A percentile compares a stretch with the other conserved stretches of the same genome.
Conservation (phyloP, 1,140 invertebrate species). For the Prorops nasuta region DNA sequence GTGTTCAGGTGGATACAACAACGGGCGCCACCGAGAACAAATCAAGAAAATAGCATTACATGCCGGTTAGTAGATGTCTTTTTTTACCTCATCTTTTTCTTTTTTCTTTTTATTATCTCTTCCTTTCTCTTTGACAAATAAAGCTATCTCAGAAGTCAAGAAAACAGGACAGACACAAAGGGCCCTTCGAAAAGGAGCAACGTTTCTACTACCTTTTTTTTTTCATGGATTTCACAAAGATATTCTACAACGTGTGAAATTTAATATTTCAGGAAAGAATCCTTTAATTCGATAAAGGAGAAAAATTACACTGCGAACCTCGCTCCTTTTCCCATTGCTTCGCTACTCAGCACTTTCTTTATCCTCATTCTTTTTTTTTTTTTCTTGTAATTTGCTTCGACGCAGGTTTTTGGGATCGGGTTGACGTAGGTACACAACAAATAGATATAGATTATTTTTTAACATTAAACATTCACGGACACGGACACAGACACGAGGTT, state of each 20-base stretch:
- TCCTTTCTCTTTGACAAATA: constrained; percentile 8
- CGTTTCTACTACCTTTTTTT: no score
- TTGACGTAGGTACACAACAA: constrained; percentile 25
- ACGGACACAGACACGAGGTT: constrained; percentile 2
- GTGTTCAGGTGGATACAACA: constrained; percentile 55
- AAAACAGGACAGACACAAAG: constrained; percentile 24
- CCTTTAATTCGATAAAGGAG: no score
- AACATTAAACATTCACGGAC: constrained; percentile 12
- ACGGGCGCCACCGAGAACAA: constrained; percentile 56
- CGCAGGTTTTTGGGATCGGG: no score
- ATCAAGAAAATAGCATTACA: constrained; percentile 54
- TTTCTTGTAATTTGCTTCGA: no score
- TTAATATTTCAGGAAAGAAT: no score
- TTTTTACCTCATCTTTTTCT: constrained; percentile 5
- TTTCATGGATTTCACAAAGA: no score
- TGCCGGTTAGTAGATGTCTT: constrained; percentile 46
- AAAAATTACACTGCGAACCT: no score
- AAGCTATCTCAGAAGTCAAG: constrained; percentile 21
- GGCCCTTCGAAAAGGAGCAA: constrained; percentile 7
- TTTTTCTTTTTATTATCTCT: constrained; percentile 4
- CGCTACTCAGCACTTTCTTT: no score
- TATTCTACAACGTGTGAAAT: no score
- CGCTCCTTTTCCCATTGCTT: no score
- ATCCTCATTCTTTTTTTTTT: no score
- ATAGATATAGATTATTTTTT: constrained; percentile 14